Conservation (phyloP, 2,888 invertebrate genomes). For the Synergus itoensis region DNA sequence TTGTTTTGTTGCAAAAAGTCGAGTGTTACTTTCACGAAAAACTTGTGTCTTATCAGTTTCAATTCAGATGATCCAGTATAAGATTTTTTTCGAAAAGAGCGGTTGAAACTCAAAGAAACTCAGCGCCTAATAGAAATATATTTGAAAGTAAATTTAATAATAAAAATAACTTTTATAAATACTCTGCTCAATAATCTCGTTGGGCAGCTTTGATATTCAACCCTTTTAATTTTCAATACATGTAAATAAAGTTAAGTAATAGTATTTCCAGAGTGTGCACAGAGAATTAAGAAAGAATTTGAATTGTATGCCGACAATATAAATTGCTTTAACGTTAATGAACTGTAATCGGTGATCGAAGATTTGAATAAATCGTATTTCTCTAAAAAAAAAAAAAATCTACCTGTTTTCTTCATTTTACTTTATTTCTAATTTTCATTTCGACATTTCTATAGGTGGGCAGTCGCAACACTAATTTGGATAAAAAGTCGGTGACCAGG, state of each 20-base stretch:
- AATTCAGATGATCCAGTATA: not conserved
- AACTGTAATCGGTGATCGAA: constrained; percentile 58
- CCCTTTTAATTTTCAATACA: constrained; percentile 47
- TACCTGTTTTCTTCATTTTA: constrained; percentile 61
- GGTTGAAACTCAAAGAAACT: constrained; percentile 13
- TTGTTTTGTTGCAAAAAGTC: not conserved
- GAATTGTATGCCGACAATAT: constrained; percentile 18
- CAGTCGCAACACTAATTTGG: constrained; percentile 59
- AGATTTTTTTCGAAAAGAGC: not conserved
- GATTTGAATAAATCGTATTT: constrained; percentile 69
- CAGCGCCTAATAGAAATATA: not conserved
- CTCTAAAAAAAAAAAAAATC: constrained; percentile 63
- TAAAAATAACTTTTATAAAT: not conserved
- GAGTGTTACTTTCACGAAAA: constrained; percentile 2
- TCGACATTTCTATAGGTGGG: constrained; percentile 67
- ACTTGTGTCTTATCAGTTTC: not conserved
- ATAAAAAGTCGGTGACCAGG: constrained; percentile 56
- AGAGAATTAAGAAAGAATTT: not conserved
- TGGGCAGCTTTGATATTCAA: constrained; percentile 26
- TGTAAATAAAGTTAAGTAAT: constrained; percentile 48
- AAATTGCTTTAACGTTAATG: constrained; percentile 9
- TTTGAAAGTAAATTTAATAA: not conserved
- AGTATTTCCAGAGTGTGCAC: constrained; percentile 49
- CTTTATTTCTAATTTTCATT: constrained; percentile 63
- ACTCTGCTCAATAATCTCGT: not conserved